These are phyloP conservation scores for Nettapus auritus DNA, from an alignment of 2,113 vertebrate species.

Conservation along the genomic window DNA sequence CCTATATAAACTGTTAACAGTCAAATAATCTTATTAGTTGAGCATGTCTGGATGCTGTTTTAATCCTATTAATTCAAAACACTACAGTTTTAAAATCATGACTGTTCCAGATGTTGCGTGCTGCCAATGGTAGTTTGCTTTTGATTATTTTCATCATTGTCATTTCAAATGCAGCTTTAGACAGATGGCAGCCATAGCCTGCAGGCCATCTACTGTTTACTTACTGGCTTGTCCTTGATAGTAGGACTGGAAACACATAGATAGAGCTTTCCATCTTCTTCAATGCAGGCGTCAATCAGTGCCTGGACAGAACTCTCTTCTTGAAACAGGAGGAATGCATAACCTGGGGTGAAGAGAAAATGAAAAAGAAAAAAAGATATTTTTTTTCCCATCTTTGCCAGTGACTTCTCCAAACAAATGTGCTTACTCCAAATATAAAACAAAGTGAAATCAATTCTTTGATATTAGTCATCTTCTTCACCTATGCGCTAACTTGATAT, in stretches of 20 bases:
- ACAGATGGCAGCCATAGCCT: slow-evolving; percentile 25
- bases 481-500: background rate
- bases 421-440: background rate
- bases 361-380: background rate
- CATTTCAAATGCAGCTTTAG: slow-evolving; percentile 18
- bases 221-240: slow-evolving; percentile 99
- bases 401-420: background rate
- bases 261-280: slow-evolving; percentile 98
- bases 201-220: slow-evolving; percentile 53
- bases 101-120: slow-evolving; percentile 39
- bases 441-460: background rate
- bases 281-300: slow-evolving; percentile 95
- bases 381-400: background rate
- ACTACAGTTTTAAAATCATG: background rate
- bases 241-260: slow-evolving; percentile 98
- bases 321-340: slow-evolving; percentile 98
- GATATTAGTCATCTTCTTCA: background rate
- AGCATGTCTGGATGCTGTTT: background rate
- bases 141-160: background rate
- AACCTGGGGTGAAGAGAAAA: slow-evolving; percentile 79
- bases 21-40: background rate
- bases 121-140: background rate
- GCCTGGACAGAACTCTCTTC: slow-evolving; percentile 98
- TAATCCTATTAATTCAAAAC: slow-evolving; percentile 31
- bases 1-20: background rate